phyloP scores from a whole-genome alignment of 2,888 invertebrate species.

The Zonitis immaculata region DNA sequence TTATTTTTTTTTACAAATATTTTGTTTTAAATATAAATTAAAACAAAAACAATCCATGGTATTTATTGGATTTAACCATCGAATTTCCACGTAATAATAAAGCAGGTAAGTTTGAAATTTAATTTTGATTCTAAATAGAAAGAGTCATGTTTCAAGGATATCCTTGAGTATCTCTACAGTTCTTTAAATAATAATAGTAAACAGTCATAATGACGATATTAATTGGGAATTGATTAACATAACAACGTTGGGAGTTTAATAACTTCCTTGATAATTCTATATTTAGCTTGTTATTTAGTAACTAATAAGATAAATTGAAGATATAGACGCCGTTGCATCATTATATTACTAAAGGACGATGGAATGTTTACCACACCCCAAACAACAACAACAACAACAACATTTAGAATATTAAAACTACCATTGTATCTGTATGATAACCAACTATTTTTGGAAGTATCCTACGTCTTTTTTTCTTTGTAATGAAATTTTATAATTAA shows the following conservation, averaged over 20 bases:
- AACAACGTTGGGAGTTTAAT: neutral
- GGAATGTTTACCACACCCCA: slow-evolving; percentile 22
- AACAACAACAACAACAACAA: neutral
- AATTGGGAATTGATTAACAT: neutral
- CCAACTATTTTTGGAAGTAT: neutral
- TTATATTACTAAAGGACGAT: slow-evolving; percentile 1
- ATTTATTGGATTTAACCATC: slow-evolving; percentile 7
- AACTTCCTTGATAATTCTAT: neutral
- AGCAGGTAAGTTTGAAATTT: slow-evolving; percentile 9
- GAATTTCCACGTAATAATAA: slow-evolving; percentile 2
- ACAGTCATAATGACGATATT: neutral
- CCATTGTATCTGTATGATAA: neutral
- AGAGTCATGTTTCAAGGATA: slow-evolving; percentile 1
- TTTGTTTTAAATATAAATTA: too few species aligned
- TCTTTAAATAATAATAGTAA: neutral
- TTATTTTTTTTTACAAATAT: slow-evolving; percentile 1
- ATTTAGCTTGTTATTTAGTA: slow-evolving; percentile 4
- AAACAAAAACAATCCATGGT: slow-evolving; percentile 8
- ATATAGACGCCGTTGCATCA: slow-evolving; percentile 4
- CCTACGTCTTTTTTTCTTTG: neutral
- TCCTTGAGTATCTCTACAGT: neutral
- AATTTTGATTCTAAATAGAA: too few species aligned
- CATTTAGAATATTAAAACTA: slow-evolving; percentile 10
- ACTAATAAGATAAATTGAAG: neutral
- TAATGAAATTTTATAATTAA: neutral